phyloP scores from a whole-genome alignment of 2,797 vertebrate species.

The Argyrosomus regius region DNA sequence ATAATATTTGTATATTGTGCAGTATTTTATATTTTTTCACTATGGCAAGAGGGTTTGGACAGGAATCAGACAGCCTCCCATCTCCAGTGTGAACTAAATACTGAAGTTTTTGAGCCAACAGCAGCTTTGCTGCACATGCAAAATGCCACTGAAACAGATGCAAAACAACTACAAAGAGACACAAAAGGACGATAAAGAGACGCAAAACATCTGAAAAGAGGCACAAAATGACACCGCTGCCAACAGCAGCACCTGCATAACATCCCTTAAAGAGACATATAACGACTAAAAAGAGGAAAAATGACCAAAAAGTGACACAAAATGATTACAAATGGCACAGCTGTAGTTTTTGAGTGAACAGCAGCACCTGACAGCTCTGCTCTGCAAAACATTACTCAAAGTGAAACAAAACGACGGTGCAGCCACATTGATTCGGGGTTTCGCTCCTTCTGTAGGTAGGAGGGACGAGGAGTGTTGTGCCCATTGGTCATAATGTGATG shows the following conservation, averaged over 20 bases:
- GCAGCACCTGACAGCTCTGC: not conserved
- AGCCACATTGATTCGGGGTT: not conserved
- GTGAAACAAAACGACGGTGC: not conserved
- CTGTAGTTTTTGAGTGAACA: not conserved
- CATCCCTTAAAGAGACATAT: not conserved
- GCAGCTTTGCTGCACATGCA: not conserved
- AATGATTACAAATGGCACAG: not conserved
- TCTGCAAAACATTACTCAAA: not conserved
- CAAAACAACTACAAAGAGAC: not conserved
- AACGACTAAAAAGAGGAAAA: not conserved
- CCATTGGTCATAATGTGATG: not conserved
- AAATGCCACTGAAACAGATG: not conserved
- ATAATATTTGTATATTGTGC: not conserved
- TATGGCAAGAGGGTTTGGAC: not conserved
- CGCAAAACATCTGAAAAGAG: not conserved
- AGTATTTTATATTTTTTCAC: not conserved
- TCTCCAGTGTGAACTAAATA: not conserved
- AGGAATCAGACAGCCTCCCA: not conserved
- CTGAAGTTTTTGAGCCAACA: not conserved
- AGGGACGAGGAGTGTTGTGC: not conserved
- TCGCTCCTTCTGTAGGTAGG: not conserved
- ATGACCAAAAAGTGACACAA: not conserved
- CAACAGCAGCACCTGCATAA: not conserved
- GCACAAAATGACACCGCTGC: not conserved
- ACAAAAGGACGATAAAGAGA: not conserved